These are phyloP conservation scores for Chiroxiphia lanceolata DNA, from an alignment of 2,797 vertebrate species.

Conservation along the genomic window DNA sequence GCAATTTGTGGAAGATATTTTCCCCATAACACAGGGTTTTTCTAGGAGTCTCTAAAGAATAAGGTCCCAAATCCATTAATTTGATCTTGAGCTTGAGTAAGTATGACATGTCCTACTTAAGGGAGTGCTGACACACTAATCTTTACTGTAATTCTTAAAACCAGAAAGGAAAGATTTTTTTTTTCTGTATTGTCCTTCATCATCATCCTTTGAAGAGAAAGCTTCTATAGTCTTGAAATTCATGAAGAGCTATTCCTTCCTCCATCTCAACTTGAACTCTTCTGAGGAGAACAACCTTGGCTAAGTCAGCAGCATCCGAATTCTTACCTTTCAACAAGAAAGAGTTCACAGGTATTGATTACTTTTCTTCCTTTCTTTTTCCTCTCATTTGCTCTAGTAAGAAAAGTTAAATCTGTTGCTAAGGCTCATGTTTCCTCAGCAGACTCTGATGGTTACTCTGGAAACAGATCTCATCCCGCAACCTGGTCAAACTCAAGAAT, in stretches of 20 bases:
- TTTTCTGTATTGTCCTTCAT: background rate
- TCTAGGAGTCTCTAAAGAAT: background rate
- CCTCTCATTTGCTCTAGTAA: background rate
- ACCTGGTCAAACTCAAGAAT: background rate
- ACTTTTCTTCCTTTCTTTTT: background rate
- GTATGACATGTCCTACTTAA: background rate
- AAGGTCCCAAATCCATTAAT: constrained; percentile 3
- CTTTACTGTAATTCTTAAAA: background rate
- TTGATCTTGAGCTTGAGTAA: background rate
- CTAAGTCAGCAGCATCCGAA: background rate
- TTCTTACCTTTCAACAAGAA: background rate
- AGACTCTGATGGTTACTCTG: background rate
- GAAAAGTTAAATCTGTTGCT: background rate
- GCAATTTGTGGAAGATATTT: background rate
- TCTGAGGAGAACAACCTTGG: background rate
- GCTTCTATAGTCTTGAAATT: background rate
- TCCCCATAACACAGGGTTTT: background rate
- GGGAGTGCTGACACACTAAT: background rate
- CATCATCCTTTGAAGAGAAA: constrained; percentile 6
- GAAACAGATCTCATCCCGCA: background rate
- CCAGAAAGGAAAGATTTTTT: background rate
- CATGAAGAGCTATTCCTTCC: background rate
- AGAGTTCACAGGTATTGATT: background rate
- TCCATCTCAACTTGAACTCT: background rate
- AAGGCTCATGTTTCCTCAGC: background rate